Conservation (phyloP, 2,797 vertebrate genomes). For the Micromesistius poutassou region DNA sequence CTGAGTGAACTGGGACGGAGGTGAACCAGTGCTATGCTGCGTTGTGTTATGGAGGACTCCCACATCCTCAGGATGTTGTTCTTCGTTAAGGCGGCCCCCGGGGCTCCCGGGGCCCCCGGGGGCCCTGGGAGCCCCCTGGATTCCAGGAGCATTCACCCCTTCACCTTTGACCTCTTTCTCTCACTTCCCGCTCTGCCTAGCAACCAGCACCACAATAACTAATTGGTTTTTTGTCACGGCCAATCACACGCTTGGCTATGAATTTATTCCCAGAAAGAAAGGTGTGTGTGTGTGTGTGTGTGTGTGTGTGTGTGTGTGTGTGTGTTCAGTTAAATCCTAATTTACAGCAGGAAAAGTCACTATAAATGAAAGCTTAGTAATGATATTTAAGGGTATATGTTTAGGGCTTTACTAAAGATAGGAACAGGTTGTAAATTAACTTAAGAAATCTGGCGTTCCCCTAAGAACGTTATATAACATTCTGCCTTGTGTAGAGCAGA, state of each 20-base stretch:
- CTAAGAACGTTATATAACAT: too few relatives aligned
- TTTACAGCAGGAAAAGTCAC: constrained; percentile 9
- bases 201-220: constrained; percentile 58
- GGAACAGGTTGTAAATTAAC: too few relatives aligned
- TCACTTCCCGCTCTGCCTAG: constrained; percentile 57
- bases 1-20: too few relatives aligned
- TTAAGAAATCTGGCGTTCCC: too few relatives aligned
- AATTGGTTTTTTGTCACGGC: constrained; percentile 73
- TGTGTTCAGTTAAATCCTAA: not conserved
- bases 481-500: too few relatives aligned
- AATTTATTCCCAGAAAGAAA: constrained; percentile 41
- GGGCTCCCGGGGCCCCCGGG: constrained; percentile 55
- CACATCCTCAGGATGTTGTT: constrained; percentile 33
- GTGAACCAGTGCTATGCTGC: too few relatives aligned
- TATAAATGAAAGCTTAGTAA: not conserved
- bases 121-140: too few relatives aligned
- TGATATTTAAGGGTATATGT: too few relatives aligned
- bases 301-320: not conserved
- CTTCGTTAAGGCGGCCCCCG: constrained; percentile 36
- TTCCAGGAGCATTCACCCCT: constrained; percentile 60
- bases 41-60: too few relatives aligned
- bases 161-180: constrained; percentile 59
- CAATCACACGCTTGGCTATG: constrained; percentile 34
- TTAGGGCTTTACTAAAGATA: too few relatives aligned
- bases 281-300: not conserved